Evolutionary conservation across 1,140 invertebrate genomes (phyloP).

Genomic region (Drosophila ogumai): DNA sequence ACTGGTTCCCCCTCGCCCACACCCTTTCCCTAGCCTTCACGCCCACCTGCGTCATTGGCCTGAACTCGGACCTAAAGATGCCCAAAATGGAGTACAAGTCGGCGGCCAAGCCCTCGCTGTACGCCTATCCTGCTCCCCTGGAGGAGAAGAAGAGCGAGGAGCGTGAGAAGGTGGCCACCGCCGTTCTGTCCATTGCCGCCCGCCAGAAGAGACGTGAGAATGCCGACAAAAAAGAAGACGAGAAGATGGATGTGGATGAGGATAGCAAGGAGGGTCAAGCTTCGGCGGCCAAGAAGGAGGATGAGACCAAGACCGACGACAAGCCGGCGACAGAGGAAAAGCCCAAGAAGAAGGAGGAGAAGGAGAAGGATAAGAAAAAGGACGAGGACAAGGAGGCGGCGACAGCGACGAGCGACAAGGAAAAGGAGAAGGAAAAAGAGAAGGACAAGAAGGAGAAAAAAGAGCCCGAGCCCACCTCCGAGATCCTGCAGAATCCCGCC

Average conservation of each 20-base stretch:
- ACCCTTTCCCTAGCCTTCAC: slow-evolving; percentile 98
- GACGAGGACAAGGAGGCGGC: slow-evolving; percentile 79
- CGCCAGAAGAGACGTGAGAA: slow-evolving; percentile 93
- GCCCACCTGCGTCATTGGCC: slow-evolving; percentile 97
- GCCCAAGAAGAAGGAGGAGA: slow-evolving; percentile 85
- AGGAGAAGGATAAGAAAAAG: slow-evolving; percentile 78
- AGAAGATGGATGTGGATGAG: slow-evolving; percentile 91
- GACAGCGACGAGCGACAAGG: slow-evolving; percentile 74
- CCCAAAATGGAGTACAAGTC: slow-evolving; percentile 97
- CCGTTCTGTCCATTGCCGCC: slow-evolving; percentile 98
- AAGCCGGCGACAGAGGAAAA: slow-evolving; percentile 72
- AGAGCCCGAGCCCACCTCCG: slow-evolving; percentile 94
- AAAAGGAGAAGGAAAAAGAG: slow-evolving; percentile 86
- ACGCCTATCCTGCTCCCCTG: slow-evolving; percentile 97
- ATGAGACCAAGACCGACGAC: slow-evolving; percentile 86
- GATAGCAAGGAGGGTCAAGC: slow-evolving; percentile 87
- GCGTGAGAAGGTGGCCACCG: slow-evolving; percentile 97
- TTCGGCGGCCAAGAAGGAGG: slow-evolving; percentile 86
- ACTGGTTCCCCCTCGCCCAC: slow-evolving; percentile 99
- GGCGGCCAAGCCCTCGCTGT: slow-evolving; percentile 96
- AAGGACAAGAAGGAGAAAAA: slow-evolving; percentile 89
- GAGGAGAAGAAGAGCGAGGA: slow-evolving; percentile 99
- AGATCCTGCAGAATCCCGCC: slow-evolving; percentile 97
- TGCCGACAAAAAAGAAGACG: slow-evolving; percentile 86
- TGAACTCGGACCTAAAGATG: slow-evolving; percentile 99